Base-by-base conservation (phyloP, 2,797 vertebrate species). In the Anguilla obscura region DNA sequence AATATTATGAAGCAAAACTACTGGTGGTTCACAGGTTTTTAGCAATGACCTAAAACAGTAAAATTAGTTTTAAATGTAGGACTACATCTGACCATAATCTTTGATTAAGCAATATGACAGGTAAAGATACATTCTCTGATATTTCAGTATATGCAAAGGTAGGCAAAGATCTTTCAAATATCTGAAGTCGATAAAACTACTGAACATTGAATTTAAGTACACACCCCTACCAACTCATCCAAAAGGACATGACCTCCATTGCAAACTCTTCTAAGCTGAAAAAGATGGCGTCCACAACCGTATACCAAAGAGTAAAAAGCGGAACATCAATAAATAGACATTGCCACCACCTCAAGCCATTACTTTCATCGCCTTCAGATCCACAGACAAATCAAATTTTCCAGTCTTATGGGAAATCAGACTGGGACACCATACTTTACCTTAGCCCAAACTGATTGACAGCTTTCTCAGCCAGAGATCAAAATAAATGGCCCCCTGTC, bases 381-480 rank as follows among this genome's bases (percentile, higher is more conserved):
- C 45, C 52, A 60, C 56, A 85, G 8, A 45, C 85, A 50, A 10
- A 60, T 86, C 0, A 60, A 88, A 58, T 58, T 84, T 48, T 85
- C 86, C 76, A 27, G 6, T 48, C 14, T 76, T 18, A 60, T 45
- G 50, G 36, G 52, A 50, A 10, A 48, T 79, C 3, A 60, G 82
- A 58, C 85, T 83, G 86, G 86, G 58, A 87, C 50, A 18, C 36
- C 66, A 56, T 60, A n/a, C 76, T 52, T 79, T 79, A 69, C 85
- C 85, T 90, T 89, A 87, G 89, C 90, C 88, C 86, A 84, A 88
- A 86, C 90, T 87, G 89, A 83, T 87, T 85, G 18, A 85, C 40
- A 60, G 56, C 80, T 7, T 54, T 30, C 45, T 69, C 10, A 86
- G 87, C 36, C 85, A 27, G 40, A 86, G 33, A 85, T 86, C 12